Percentiles rank a stretch among this genome's conserved stretches.
phyloP scores from a whole-genome alignment of 2,797 vertebrate genomes.

The Alectoris magna region DNA sequence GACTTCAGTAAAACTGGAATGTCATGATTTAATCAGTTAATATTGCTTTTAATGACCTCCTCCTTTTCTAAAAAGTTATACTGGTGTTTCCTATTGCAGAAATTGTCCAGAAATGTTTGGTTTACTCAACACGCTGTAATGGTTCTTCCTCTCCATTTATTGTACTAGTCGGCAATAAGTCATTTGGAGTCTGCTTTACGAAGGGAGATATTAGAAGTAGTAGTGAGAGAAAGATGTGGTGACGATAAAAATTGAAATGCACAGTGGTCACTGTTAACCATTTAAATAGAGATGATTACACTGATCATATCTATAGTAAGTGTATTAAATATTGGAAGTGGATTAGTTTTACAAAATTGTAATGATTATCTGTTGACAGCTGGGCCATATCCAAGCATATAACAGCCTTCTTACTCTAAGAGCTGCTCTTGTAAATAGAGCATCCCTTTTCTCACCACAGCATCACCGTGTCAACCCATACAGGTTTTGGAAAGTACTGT shows the following conservation, averaged over 20 bases:
- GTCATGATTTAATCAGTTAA: neutral
- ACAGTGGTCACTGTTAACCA: neutral
- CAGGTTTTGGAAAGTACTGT: neutral
- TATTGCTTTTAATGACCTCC: neutral
- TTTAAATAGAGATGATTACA: neutral
- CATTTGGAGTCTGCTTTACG: neutral
- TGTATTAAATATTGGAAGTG: neutral
- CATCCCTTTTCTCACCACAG: neutral
- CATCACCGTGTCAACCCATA: accelerated
- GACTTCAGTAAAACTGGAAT: neutral
- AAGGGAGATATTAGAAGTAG: neutral
- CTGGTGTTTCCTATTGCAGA: neutral
- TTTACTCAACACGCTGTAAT: neutral
- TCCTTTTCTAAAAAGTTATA: neutral
- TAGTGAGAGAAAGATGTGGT: neutral
- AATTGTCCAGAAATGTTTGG: neutral
- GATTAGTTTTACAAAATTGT: neutral
- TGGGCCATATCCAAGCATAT: neutral
- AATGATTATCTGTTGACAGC: neutral
- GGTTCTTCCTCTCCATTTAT: neutral
- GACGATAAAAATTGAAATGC: neutral
- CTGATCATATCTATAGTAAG: neutral
- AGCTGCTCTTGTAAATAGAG: neutral
- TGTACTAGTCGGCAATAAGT: neutral
- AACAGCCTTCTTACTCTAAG: neutral